Evolutionary conservation across 2,113 vertebrate genomes (phyloP), one percentile per base, ranked within the genome.

Genomic region (Aspiorhynchus laticeps): DNA sequence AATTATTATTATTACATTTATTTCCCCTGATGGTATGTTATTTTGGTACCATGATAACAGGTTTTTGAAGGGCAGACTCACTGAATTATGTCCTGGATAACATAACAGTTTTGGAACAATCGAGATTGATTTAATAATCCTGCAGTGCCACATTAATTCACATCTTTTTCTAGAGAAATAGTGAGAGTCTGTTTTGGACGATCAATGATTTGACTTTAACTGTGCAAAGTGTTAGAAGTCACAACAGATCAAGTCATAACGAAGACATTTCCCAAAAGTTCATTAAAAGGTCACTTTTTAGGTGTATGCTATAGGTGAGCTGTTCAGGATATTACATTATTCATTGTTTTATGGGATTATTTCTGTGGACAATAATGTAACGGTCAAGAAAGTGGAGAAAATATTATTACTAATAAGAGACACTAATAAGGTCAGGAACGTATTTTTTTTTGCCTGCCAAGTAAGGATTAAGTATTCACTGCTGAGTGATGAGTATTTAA

Each of bases 371-470:
- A 63, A 51, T 36, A 24, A 38, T 46, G 46, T 56, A 21, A 28
- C 24, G 41, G 56, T 63, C 56, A n/a, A 69, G 41, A 10, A 85
- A 43, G 38, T 19, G 41, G 33, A 80, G 15, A 38, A 33, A 46
- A 71, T 61, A 86, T 69, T 78, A 65, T 48, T 69, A 69, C 84
- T 48, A 85, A 71, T 11, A 74, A 74, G 63, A 78, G 11, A 61
- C 46, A n/a, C 15, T 5, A 53, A 36, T 73, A 59, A 38, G 33
- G n/a, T 19, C 75, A 31, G 14, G 7, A 53, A 53, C 4, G 14
- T 15, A 17, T 11, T 61, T 31, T 38, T 26, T 24, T 46, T 26
- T 26, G 9, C 28, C 73, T 46, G 73, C 31, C 36, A 17, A 17
- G 36, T 41, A 75, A 43, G 33, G 33, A 63, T 81, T 6, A 9